phyloP scores from a whole-genome alignment of 2,113 vertebrate species.

The Cariama cristata region DNA sequence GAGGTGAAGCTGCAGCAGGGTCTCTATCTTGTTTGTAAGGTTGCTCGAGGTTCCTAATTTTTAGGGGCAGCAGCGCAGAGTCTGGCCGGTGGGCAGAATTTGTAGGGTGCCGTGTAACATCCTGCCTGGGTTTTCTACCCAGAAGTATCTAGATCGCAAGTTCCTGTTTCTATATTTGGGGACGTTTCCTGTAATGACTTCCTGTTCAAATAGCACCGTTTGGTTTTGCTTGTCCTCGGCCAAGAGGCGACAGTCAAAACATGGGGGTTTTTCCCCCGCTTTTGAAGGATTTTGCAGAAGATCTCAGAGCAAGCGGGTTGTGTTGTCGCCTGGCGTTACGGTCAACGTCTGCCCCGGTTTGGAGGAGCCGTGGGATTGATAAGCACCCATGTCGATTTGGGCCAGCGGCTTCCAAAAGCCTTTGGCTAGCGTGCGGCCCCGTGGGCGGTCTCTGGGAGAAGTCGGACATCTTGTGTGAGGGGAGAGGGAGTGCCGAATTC shows the following conservation, averaged over 20 bases:
- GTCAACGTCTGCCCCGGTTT: accelerated
- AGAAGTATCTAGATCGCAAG: slow-evolving; percentile 24
- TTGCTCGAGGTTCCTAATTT: neutral
- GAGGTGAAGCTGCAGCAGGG: neutral
- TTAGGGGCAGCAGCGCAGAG: neutral
- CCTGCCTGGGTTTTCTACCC: neutral
- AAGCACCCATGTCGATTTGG: accelerated
- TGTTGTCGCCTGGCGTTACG: accelerated
- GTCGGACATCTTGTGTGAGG: accelerated
- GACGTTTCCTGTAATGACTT: neutral
- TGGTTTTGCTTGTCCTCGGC: accelerated
- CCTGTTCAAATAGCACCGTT: neutral
- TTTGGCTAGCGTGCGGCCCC: accelerated
- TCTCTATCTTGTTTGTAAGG: accelerated
- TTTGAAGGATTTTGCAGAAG: neutral
- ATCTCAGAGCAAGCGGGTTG: accelerated
- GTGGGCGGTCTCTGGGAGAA: accelerated
- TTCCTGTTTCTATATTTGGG: slow-evolving; percentile 28
- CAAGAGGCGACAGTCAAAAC: neutral
- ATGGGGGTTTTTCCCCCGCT: neutral
- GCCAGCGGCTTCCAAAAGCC: neutral
- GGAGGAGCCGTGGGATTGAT: accelerated
- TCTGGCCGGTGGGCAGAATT: neutral
- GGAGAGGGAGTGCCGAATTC: neutral
- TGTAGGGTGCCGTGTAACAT: neutral